These are phyloP conservation scores for Dromaius novaehollandiae DNA, from an alignment of 2,113 vertebrate genomes.

Conservation along the genomic window DNA sequence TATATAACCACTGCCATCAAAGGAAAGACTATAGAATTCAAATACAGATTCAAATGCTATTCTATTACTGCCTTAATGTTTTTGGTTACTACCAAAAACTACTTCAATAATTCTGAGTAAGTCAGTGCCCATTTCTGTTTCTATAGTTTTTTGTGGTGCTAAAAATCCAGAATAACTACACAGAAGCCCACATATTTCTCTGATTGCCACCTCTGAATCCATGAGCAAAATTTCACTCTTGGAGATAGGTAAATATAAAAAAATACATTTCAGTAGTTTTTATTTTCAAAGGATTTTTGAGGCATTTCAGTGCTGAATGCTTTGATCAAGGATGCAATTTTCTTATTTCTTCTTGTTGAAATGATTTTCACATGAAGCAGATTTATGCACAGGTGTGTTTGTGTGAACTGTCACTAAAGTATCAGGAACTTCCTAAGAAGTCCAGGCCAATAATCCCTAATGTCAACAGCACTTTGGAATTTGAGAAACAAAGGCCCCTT, in stretches of 20 bases:
- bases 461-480: not conserved
- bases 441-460: not conserved
- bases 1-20: not conserved
- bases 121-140: not conserved
- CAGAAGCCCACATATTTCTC: not conserved
- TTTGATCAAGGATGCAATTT: not conserved
- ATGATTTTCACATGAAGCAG: not conserved
- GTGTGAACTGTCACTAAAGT: not conserved
- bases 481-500: slow-evolving; percentile 5
- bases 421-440: not conserved
- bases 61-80: not conserved
- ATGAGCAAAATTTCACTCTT: not conserved
- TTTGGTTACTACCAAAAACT: not conserved
- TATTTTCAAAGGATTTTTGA: not conserved
- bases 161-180: not conserved
- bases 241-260: not conserved
- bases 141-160: not conserved
- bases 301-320: not conserved
- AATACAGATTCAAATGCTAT: not conserved
- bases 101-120: not conserved
- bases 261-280: not conserved
- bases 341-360: not conserved
- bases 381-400: not conserved
- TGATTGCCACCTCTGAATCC: not conserved
- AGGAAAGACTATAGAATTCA: not conserved